Percentiles rank a stretch among this genome's conserved stretches.
phyloP scores from a whole-genome alignment of 2,113 vertebrate species.

The Stigmatopora nigra region DNA sequence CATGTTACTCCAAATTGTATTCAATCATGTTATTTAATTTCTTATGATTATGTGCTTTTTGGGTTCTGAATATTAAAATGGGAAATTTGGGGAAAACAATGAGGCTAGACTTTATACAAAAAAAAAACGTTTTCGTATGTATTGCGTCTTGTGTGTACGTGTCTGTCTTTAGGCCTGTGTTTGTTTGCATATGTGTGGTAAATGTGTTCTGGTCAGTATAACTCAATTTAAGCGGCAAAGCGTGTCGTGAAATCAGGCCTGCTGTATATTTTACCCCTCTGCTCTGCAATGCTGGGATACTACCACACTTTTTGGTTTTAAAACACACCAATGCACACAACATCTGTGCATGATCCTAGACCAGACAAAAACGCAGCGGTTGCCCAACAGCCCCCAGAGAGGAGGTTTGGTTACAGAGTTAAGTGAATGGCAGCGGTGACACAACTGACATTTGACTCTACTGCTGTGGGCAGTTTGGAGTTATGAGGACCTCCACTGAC shows the following conservation, averaged over 20 bases:
- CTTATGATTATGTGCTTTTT: too few species aligned
- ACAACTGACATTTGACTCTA: constrained; percentile 43
- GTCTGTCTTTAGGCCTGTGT: background rate
- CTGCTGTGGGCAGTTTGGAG: constrained; percentile 24
- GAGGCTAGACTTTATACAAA: constrained; percentile 10
- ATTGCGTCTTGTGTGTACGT: background rate
- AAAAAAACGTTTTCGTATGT: constrained; percentile 3
- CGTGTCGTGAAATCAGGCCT: constrained; percentile 9
- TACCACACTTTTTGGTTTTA: constrained; percentile 25
- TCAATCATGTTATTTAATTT: too few species aligned
- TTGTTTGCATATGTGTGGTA: background rate
- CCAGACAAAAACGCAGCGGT: constrained; percentile 20
- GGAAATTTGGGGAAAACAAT: too few species aligned
- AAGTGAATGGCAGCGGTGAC: constrained; percentile 35
- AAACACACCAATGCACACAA: constrained; percentile 7
- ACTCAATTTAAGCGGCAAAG: constrained; percentile 10
- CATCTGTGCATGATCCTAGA: background rate
- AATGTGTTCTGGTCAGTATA: constrained; percentile 26
- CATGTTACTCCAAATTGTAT: too few species aligned
- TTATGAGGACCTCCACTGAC: constrained; percentile 17
- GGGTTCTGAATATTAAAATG: too few species aligned
- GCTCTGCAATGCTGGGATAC: constrained; percentile 1
- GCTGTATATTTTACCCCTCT: constrained; percentile 26
- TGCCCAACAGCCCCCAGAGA: constrained; percentile 29
- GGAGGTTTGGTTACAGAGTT: constrained; percentile 35